Conservation (phyloP, 2,797 vertebrate genomes). For the Meriones psammophilus region DNA sequence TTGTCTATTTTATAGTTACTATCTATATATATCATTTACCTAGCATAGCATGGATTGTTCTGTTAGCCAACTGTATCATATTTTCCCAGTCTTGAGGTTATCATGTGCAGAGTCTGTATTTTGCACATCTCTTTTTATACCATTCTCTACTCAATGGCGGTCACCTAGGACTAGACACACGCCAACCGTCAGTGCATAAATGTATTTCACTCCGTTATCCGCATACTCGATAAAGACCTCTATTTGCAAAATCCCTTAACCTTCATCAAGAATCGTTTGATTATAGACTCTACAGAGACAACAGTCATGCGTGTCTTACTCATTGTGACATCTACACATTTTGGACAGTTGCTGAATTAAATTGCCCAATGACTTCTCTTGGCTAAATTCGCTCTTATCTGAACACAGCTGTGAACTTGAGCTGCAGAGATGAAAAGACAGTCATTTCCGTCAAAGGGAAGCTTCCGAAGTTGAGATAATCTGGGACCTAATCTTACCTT, state of each 20-base stretch:
- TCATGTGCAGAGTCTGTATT: neutral
- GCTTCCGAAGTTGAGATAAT: constrained; percentile 26
- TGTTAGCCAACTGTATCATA: constrained; percentile 2
- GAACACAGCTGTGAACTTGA: neutral
- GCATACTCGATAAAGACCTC: neutral
- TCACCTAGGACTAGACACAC: neutral
- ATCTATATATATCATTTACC: neutral
- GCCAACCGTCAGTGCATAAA: neutral
- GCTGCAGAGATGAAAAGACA: neutral
- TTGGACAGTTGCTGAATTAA: constrained; percentile 36
- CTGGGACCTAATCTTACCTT: constrained; percentile 23
- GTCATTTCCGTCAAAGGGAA: constrained; percentile 19
- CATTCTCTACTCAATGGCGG: neutral
- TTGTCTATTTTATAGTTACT: constrained; percentile 42
- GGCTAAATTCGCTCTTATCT: neutral
- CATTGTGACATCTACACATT: neutral
- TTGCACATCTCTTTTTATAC: neutral
- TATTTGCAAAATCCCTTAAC: constrained; percentile 11
- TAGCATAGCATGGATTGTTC: constrained; percentile 14
- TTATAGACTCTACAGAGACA: neutral
- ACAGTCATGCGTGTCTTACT: neutral
- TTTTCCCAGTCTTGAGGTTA: constrained; percentile 39
- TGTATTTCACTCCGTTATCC: neutral
- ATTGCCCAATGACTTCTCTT: constrained; percentile 23
- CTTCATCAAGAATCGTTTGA: neutral